phyloP scores from a whole-genome alignment of 2,888 invertebrate genomes.

The Timema podura region DNA sequence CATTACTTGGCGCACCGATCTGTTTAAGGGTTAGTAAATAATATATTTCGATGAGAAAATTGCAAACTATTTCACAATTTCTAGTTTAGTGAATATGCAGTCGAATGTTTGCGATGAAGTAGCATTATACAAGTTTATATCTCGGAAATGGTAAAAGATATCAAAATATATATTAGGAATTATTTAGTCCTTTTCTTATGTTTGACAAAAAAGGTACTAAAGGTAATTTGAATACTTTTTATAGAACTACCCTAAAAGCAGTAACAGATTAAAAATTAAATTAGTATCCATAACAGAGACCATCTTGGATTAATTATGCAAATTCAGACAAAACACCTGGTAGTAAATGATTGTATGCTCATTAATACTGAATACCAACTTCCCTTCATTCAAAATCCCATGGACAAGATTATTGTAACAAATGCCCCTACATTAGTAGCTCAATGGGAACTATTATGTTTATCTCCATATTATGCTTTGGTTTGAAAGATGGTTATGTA shows the following conservation, averaged over 20 bases:
- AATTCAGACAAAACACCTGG: neutral
- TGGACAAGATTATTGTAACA: neutral
- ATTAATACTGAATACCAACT: neutral
- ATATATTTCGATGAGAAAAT: neutral
- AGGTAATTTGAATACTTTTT: neutral
- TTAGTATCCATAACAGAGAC: neutral
- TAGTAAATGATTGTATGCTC: neutral
- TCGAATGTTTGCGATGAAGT: neutral
- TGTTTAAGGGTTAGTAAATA: neutral
- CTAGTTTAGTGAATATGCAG: neutral
- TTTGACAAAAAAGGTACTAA: slow-evolving; percentile 1
- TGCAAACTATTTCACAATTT: neutral
- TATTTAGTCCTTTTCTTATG: neutral
- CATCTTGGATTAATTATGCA: neutral
- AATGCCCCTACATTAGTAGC: neutral
- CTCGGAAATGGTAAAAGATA: neutral
- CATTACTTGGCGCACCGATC: no score
- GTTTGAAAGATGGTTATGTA: no score
- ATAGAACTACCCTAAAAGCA: neutral
- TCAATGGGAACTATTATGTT: no score
- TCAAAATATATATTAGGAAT: neutral
- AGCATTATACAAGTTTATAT: neutral
- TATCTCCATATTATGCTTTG: no score
- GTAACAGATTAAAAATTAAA: neutral
- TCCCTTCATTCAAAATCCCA: slow-evolving; percentile 5